A percentile compares a stretch with the other conserved stretches of the same genome.
Conservation (phyloP, 2,113 vertebrate genomes). For the Myrmophylax atrothorax region DNA sequence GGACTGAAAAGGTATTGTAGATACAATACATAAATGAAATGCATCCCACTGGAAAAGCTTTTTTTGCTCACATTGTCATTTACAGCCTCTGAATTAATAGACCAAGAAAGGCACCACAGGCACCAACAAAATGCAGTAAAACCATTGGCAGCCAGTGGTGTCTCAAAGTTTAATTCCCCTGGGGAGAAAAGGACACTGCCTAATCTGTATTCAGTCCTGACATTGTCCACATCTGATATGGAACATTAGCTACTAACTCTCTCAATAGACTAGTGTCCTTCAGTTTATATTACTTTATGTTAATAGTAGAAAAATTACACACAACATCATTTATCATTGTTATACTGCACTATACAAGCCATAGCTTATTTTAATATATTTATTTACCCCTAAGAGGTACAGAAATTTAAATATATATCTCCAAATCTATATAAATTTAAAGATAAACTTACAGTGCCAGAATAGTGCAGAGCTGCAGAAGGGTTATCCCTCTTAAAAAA, state of each 20-base stretch:
- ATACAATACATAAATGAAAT: conserved; percentile 75
- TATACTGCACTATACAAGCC: conserved; percentile 84
- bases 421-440: conserved; percentile 61
- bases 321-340: conserved; percentile 99
- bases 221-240: conserved; percentile 99
- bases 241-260: conserved; percentile 99
- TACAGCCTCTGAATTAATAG: conserved; percentile 91
- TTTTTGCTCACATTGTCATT: conserved; percentile 82
- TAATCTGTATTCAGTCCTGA: conserved; percentile 99
- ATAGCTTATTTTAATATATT: conserved; percentile 86
- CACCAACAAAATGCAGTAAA: conserved; percentile 92
- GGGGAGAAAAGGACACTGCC: conserved; percentile 97
- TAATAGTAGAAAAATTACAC: conserved; percentile 99
- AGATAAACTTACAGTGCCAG: conserved; percentile 50
- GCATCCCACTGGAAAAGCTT: conserved; percentile 81
- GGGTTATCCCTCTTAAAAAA: neutral
- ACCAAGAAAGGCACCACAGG: conserved; percentile 89
- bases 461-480: conserved; percentile 1
- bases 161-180: conserved; percentile 94
- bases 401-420: conserved; percentile 78
- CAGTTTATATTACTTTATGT: conserved; percentile 99
- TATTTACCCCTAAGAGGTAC: conserved; percentile 90
- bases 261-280: conserved; percentile 99
- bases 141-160: conserved; percentile 90
- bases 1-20: conserved; percentile 58